Base-by-base conservation (phyloP, 1,140 invertebrate genomes). In the Sesamia nonagrioides region DNA sequence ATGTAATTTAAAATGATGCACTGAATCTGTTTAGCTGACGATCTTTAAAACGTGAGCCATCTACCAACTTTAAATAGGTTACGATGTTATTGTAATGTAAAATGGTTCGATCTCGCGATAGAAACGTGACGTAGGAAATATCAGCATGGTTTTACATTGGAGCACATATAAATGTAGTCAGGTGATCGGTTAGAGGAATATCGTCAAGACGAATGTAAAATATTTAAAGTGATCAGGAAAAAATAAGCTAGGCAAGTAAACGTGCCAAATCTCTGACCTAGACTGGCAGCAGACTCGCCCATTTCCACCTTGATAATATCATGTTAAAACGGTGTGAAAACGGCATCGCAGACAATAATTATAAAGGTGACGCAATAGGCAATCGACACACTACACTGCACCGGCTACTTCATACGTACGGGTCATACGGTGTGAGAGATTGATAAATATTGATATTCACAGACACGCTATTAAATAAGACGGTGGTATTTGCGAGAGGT, bases 331-430 rank as follows among this genome's bases (percentile, higher is more conserved):
- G 18, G 2, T 45, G 11, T 27, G 45, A 42, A 17, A 58, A 48
- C 72, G 77, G 50, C 56, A 54, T 77, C 18, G 63, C 45, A 63
- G 58, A 80, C 74, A 78, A 79, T 84, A 77, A 81, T 79, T 79
- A 77, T 79, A 81, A 81, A 50, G 68, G 73, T 84, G 77, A 79
- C 60, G 77, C 74, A 83, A 83, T 82, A 79, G 77, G 76, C 76
- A 82, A 79, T 80, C 58, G 81, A 83, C 78, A 83, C 73, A 82
- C 81, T 63, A 42, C 35, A 63, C 75, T 63, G 42, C 60, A 40
- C 74, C 69, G 56, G n/a, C 50, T 60, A 15, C 56, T 33, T 6
- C 58, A 21, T 48, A 21, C 58, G 27, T 27, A 27, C 27, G 27
- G 27, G 27, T 27, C 27, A 18, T 48, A 74, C 52, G 35, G 54